Evolutionary conservation across 2,797 vertebrate genomes (phyloP), one percentile per base, ranked within the genome.

Genomic region (Gallinago nigripennis): DNA sequence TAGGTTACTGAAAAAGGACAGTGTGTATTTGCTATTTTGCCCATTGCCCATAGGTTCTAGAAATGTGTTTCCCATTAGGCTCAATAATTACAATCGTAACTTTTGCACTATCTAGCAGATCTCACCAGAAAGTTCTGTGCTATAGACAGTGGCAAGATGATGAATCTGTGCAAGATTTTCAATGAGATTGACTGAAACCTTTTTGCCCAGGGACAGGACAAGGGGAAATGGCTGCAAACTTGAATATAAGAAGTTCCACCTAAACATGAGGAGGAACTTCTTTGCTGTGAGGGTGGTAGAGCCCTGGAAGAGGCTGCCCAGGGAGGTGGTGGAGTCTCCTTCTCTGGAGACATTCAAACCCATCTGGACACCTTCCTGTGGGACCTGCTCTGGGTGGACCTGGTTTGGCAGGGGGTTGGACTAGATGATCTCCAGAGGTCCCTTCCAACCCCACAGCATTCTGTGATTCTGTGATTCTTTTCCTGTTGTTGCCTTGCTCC

Each of bases 401-500:
- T 46, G 46, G 21, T 46, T 23, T 46, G 46, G 21, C 46, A 48
- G 46, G 46, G 46, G 46, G 46, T 24, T 48, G 46, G 46, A 23
- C 7, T 13, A 5, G 21, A 24, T 24, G 21, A 24, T 48, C 46
- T 48, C 46, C 46, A 48, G 46, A 13, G 46, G 23, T 48, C 21
- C 46, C 23, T 48, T 48, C 46, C 46, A 13, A 48, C 46, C 46
- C 46, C 46, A 13, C 24, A 11, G 5, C 5, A 45, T 45, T 45
- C 45, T 45, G 23, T 48, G 21, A 46, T 46, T 48, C 46, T 23
- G 23, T 48, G 46, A 24, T 48, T 48, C 46, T 86, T 81, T 81
- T 94, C 46, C 51, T 82, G 20, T 92, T 86, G 31, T 71, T 86
- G 63, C 50, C n/a, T 65, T 90, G 31, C 70, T 96, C 76, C 72